phyloP scores from a whole-genome alignment of 2,888 invertebrate species.

The Drosophila prostipennis region DNA sequence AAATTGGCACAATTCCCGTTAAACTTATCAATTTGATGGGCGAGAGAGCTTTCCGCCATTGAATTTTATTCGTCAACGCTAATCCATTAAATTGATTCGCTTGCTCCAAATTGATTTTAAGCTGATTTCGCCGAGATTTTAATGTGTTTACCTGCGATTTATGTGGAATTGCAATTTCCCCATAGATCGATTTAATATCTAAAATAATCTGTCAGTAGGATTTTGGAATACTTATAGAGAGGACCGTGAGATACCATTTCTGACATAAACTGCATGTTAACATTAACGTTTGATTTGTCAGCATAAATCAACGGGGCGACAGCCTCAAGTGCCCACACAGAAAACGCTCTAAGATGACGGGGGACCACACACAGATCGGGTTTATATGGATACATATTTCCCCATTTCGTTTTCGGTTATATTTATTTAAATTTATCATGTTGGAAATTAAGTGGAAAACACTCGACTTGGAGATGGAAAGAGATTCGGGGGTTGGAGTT shows the following conservation, averaged over 20 bases:
- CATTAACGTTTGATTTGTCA: constrained; percentile 73
- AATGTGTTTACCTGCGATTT: constrained; percentile 43
- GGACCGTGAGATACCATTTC: constrained; percentile 44
- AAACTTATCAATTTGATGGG: constrained; percentile 77
- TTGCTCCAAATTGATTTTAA: constrained; percentile 75
- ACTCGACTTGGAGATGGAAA: constrained; percentile 49
- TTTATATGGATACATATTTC: constrained; percentile 35
- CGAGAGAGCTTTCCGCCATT: constrained; percentile 47
- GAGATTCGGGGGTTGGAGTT: constrained; percentile 5
- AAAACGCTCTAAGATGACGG: constrained; percentile 42
- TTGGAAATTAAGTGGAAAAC: constrained; percentile 73
- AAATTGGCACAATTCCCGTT: constrained; percentile 79
- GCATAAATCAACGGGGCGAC: constrained; percentile 57
- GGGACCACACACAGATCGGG: constrained; percentile 68
- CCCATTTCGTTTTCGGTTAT: constrained; percentile 24
- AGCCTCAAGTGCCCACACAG: constrained; percentile 68
- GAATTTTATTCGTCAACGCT: constrained; percentile 60
- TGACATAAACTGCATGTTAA: constrained; percentile 64
- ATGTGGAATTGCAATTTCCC: constrained; percentile 9
- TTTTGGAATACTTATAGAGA: background rate
- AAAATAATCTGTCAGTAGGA: constrained; percentile 8
- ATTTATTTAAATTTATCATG: constrained; percentile 72
- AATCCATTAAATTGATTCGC: constrained; percentile 80
- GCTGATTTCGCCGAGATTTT: constrained; percentile 65
- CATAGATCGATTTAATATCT: constrained; percentile 1